phyloP scores from a whole-genome alignment of 2,888 invertebrate species.

The Abscondita cerata region DNA sequence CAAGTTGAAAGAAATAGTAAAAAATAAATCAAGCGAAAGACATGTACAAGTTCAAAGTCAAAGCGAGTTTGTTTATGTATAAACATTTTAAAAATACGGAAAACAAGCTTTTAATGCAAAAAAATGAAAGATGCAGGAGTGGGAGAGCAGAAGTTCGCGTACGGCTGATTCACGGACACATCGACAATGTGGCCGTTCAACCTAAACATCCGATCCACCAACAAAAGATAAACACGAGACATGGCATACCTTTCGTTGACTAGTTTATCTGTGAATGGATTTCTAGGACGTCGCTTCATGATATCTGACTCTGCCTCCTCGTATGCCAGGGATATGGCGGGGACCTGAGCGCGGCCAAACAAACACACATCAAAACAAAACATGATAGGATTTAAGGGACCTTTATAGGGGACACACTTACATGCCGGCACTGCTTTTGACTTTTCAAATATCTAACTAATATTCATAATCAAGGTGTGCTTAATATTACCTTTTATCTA shows the following conservation, averaged over 20 bases:
- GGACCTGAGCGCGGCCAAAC: conserved; percentile 74
- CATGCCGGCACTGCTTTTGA: conserved; percentile 56
- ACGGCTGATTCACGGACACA: conserved; percentile 39
- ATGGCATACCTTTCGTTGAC: conserved; percentile 92
- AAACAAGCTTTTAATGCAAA: conserved; percentile 17
- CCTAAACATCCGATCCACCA: conserved; percentile 39
- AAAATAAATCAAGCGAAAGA: not conserved
- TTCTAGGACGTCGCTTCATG: conserved; percentile 98
- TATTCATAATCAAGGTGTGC: conserved; percentile 17
- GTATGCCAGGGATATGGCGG: conserved; percentile 98
- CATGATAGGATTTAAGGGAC: conserved; percentile 29
- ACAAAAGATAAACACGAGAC: conserved; percentile 53
- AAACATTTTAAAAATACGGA: conserved; percentile 13
- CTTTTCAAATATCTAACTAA: conserved; percentile 37
- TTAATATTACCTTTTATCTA: not conserved
- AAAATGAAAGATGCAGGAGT: conserved; percentile 31
- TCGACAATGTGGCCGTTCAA: conserved; percentile 32
- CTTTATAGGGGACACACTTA: conserved; percentile 44
- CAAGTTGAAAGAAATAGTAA: conserved; percentile 2
- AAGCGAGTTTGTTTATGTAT: conserved; percentile 24
- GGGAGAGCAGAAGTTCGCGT: conserved; percentile 50
- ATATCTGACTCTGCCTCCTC: conserved; percentile 98
- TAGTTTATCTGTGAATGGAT: conserved; percentile 96
- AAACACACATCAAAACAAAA: conserved; percentile 58
- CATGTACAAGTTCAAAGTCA: not conserved